A percentile compares a stretch with the other conserved stretches of the same genome.
These are phyloP conservation scores for Calliphora vomitoria DNA, from an alignment of 2,888 invertebrate genomes.

Conservation along the genomic window DNA sequence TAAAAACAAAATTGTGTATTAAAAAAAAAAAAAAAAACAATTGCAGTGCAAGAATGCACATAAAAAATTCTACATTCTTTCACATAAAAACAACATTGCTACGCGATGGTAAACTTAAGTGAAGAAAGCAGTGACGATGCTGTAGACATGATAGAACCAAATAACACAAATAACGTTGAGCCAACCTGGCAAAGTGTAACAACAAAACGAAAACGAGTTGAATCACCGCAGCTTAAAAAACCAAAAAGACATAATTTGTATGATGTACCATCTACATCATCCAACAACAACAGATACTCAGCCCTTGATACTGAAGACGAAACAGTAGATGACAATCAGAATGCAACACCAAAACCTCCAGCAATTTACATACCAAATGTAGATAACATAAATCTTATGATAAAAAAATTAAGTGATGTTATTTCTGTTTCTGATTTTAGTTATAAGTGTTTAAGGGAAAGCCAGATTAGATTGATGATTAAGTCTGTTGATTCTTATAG, in stretches of 20 bases:
- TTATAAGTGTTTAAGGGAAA: constrained; percentile 37
- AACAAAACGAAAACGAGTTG: not conserved
- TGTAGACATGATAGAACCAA: not conserved
- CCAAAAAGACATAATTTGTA: not conserved
- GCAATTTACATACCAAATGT: constrained; percentile 27
- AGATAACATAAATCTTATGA: constrained; percentile 26
- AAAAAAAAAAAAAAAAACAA: constrained; percentile 4
- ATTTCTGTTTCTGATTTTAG: not conserved
- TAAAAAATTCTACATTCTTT: constrained; percentile 8
- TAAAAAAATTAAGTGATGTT: constrained; percentile 9
- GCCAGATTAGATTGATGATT: constrained; percentile 17
- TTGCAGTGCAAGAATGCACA: not conserved
- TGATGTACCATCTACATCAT: constrained; percentile 6
- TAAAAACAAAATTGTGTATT: not conserved
- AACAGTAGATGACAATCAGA: not conserved
- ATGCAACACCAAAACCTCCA: constrained; percentile 18
- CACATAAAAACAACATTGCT: constrained; percentile 12
- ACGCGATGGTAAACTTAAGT: constrained; percentile 19
- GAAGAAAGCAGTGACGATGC: constrained; percentile 15
- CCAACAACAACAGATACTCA: constrained; percentile 22
- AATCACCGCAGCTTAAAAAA: not conserved
- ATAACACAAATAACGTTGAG: not conserved
- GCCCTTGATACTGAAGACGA: constrained; percentile 1
- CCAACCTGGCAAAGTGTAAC: constrained; percentile 8
- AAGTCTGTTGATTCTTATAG: constrained; percentile 37